These are phyloP conservation scores for Falco columbarius DNA, from an alignment of 2,797 vertebrate genomes.

Conservation along the genomic window DNA sequence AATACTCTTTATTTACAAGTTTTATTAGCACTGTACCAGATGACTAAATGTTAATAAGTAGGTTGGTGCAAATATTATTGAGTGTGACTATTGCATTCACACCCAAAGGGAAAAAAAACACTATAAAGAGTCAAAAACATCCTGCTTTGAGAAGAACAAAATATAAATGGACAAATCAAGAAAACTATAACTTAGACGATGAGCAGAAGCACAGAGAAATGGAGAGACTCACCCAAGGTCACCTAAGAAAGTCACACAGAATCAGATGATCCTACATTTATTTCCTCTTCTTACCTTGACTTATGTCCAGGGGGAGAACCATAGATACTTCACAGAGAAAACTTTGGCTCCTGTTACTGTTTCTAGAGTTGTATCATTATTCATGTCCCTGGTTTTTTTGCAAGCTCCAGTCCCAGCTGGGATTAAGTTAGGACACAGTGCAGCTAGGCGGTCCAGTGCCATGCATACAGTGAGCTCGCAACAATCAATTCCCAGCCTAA, in stretches of 20 bases:
- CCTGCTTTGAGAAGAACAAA: background rate
- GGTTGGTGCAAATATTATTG: background rate
- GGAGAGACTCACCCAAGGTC: background rate
- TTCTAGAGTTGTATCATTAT: background rate
- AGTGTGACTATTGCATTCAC: background rate
- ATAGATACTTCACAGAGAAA: background rate
- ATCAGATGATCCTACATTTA: background rate
- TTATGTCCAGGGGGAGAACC: background rate
- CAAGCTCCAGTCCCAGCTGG: background rate
- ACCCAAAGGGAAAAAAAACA: background rate
- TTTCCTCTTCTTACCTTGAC: background rate
- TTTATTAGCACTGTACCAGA: background rate
- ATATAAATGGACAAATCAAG: background rate
- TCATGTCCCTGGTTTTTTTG: background rate
- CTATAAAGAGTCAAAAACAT: background rate
- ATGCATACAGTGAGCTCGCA: background rate
- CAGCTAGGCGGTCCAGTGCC: background rate
- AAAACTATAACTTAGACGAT: background rate
- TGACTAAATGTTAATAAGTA: background rate
- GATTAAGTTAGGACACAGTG: background rate
- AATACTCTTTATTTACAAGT: background rate
- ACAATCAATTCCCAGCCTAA: background rate
- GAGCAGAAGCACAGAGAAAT: background rate
- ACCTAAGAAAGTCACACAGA: background rate
- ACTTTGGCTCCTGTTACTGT: background rate